Evolutionary conservation across 2,113 vertebrate species (phyloP), one percentile per base, ranked within the genome.

Genomic region (Leptodactylus fuscus): DNA sequence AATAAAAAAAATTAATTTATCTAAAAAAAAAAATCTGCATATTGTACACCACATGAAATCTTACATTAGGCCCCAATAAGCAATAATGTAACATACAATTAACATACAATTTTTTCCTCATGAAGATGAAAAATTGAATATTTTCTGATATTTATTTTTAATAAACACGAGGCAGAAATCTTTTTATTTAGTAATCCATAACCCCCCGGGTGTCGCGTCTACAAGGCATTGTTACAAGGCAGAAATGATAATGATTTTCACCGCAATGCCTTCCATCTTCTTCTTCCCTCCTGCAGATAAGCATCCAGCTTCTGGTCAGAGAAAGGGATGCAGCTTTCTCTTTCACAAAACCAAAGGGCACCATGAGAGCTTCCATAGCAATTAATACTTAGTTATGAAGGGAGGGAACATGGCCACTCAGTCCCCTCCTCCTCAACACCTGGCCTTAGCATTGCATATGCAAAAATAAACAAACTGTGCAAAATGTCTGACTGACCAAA

Each of bases 401-500:
- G 44, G 74, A 49, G 74, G 83, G 73, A 65, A 75, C 29, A 20
- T 78, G 83, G 38, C 58, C 74, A 67, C n/a, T 69, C 32, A 71
- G 41, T 24, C 41, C 44, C 74, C 83, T 51, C 83, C 83, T 62
- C 83, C 51, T 77, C 38, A 65, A 76, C 82, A 77, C 82, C 83
- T 78, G 83, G 73, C 73, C 83, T 78, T 78, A 78, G 38, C 5
- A 84, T 62, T 51, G 71, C 77, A 85, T 85, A 85, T 85, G 83
- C 83, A 84, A 85, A 85, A 85, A 85, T 85, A 85, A 85, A 85
- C 83, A 85, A 85, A 85, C 74, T 32, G n/a, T 48, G 81, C 38
- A 62, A 83, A 83, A 77, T 77, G 27, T 29, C 24, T 77, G 24
- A 20, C 16, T 69, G 60, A 29, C 58, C 27, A 58, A 69, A 51